These are phyloP conservation scores for Ficedula albicollis DNA, from an alignment of 2,797 vertebrate species.

Conservation along the genomic window DNA sequence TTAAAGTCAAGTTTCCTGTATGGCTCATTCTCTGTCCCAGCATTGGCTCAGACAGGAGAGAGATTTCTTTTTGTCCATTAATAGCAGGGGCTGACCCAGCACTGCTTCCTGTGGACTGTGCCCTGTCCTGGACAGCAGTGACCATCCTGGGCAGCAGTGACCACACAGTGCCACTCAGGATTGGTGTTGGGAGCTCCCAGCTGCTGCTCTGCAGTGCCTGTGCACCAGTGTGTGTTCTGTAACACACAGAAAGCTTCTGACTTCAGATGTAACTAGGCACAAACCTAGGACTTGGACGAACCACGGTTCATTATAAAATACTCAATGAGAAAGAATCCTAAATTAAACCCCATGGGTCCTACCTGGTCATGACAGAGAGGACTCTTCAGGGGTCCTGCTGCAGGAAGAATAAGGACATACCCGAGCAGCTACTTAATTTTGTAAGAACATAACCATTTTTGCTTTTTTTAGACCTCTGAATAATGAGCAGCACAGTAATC, in stretches of 20 bases:
- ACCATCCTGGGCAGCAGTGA: background rate
- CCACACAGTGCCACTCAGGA: accelerated
- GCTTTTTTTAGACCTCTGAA: conserved; percentile 11
- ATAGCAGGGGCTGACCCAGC: background rate
- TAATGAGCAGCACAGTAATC: conserved; percentile 43
- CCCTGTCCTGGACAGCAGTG: background rate
- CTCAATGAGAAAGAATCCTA: background rate
- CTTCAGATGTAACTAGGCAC: background rate
- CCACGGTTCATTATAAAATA: background rate
- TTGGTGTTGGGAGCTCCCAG: background rate
- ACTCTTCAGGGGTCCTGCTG: background rate
- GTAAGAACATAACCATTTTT: background rate
- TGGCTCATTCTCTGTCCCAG: background rate
- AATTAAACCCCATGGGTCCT: background rate
- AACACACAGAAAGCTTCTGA: background rate
- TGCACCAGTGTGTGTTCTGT: background rate
- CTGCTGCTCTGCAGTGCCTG: background rate
- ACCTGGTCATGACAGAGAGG: background rate
- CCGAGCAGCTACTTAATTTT: background rate
- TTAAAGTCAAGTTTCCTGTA: background rate
- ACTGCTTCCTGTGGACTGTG: accelerated
- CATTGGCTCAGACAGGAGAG: accelerated
- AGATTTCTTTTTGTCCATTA: background rate
- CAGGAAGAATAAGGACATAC: background rate
- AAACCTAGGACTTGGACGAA: background rate